Base-by-base conservation (phyloP, 2,113 vertebrate genomes). In the Xiphias gladius region DNA sequence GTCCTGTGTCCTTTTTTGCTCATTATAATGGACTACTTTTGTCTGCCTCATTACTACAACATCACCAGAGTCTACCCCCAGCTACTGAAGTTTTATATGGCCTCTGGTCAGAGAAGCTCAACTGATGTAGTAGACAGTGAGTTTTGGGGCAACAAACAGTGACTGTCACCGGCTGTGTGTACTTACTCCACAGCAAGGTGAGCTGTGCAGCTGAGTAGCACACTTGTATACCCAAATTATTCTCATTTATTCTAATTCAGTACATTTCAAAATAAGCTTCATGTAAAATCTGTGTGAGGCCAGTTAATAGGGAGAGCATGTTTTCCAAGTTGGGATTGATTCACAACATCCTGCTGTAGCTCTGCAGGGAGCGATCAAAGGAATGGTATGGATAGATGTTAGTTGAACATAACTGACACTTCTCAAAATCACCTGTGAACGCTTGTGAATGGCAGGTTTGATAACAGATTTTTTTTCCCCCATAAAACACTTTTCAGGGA, bases 51-150 rank as follows among this genome's bases (percentile, higher is more conserved):
- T 55, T 14, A 67, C 54, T 22, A 1, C 24, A 41, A 24, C 52
- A n/a, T n/a, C 32, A 46, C 13, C 52, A 63, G 22, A 43, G 58
- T 48, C 13, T 32, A 24, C 19, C 43, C 59, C 52, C 24, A 66
- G 32, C 70, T 75, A 79, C 52, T 37, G 17, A 58, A 1, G 12
- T 30, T 69, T 61, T 43, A 30, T 54, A 10, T 61, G 17, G 35
- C 28, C 24, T 82, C 20, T 19, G n/a, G 63, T 37, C 59, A 85
- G 43, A 62, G n/a, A 52, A 5, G 13, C 39, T 62, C 16, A 41
- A 22, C 13, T 77, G 35, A 48, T 12, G 55, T 12, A 55, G 12
- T 37, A 16, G 30, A 4, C 22, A 32, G 70, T 46, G 30, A n/a
- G 59, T 62, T 66, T 63, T 41, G 4, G 28, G 50, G 16, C 6